Evolutionary conservation across 2,888 invertebrate genomes (phyloP).

Genomic region (Agrotis exclamationis): DNA sequence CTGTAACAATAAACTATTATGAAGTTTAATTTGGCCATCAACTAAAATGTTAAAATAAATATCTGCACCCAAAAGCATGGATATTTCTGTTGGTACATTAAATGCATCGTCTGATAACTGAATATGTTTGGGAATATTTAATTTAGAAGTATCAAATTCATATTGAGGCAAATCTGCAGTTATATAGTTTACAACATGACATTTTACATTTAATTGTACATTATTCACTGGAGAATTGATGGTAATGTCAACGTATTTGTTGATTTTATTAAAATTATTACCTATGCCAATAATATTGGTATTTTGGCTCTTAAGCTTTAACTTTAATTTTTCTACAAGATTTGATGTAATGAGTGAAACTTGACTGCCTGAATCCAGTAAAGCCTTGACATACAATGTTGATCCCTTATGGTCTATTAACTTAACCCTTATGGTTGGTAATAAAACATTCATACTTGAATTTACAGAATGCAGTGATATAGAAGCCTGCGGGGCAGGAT

Average conservation of each 20-base stretch:
- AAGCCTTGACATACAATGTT: neutral
- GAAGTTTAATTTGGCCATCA: constrained; percentile 1
- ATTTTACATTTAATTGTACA: constrained; percentile 2
- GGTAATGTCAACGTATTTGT: neutral
- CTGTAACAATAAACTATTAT: neutral
- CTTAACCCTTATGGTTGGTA: constrained; percentile 3
- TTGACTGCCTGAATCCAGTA: neutral
- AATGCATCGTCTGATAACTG: neutral
- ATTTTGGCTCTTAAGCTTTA: constrained; percentile 7
- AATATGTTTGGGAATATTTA: neutral
- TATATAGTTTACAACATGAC: constrained; percentile 1
- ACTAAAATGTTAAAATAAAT: constrained; percentile 8
- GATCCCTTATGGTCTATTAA: neutral
- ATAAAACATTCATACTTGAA: neutral
- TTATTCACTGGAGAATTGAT: constrained; percentile 1
- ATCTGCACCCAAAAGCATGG: neutral
- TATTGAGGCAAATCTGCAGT: neutral
- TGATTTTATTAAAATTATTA: constrained; percentile 3
- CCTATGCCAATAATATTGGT: too few relatives aligned
- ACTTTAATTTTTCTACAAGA: constrained; percentile 7
- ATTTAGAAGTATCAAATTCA: neutral
- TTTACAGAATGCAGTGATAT: constrained; percentile 2
- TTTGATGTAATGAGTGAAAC: neutral
- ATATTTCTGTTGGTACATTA: constrained; percentile 1
- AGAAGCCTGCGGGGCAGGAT: neutral